Evolutionary conservation across 92 coral and sea anemone genomes (phyloP).

Genomic region (Bergia puertoricense): DNA sequence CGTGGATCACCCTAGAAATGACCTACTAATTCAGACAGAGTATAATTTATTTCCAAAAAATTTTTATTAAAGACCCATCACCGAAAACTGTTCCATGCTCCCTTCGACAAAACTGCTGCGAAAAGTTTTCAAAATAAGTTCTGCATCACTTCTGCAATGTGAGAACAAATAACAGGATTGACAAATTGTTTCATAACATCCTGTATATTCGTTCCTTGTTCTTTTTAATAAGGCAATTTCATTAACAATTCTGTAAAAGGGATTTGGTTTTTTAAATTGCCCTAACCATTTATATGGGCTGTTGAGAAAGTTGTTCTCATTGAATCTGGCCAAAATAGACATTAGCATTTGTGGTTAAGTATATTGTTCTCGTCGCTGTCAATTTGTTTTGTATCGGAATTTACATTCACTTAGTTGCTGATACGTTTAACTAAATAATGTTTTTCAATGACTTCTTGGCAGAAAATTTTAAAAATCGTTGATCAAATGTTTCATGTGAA

Average conservation of each 20-base stretch:
- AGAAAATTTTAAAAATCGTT: neutral
- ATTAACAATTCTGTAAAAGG: neutral
- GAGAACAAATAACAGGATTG: neutral
- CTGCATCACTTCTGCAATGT: neutral
- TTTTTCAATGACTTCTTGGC: conserved; percentile 5
- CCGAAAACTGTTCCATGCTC: neutral
- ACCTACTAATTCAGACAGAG: neutral
- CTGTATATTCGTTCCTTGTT: neutral
- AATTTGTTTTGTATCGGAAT: conserved; percentile 20
- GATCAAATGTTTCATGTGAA: no score
- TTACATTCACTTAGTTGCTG: conserved; percentile 1
- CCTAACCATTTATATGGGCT: conserved; percentile 8
- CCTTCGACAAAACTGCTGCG: neutral
- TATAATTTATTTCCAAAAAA: neutral
- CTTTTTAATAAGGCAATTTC: neutral
- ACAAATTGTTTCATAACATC: neutral
- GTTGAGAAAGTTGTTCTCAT: neutral
- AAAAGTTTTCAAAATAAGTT: neutral
- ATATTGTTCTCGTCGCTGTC: conserved; percentile 23
- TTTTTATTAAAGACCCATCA: neutral
- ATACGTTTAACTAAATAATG: conserved; percentile 38
- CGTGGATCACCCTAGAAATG: neutral
- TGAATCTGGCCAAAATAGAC: neutral
- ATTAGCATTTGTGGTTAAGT: conserved; percentile 11
- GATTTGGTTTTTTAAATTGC: neutral